Conservation (phyloP, 92 coral and sea anemone genomes). For the Bergia sp. region DNA sequence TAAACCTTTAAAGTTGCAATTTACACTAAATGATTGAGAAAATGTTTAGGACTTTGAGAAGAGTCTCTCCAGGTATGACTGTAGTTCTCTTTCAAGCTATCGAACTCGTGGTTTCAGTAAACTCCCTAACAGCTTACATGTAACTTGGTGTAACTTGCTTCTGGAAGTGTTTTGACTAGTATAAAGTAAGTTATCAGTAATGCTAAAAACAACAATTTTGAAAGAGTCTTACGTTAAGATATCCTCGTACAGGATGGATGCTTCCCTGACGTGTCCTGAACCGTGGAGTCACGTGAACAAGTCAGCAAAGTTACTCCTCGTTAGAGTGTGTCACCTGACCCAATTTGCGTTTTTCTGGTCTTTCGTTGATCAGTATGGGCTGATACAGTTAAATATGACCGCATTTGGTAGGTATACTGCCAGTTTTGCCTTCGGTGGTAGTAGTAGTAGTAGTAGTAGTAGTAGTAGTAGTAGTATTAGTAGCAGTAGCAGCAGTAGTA, state of each 20-base stretch:
- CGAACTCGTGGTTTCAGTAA: neutral
- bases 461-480: too few species aligned
- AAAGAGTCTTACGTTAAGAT: neutral
- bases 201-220: neutral
- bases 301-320: conserved; percentile 69
- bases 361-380: conserved; percentile 68
- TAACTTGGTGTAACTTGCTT: neutral
- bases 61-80: too few species aligned
- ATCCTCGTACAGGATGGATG: conserved; percentile 48
- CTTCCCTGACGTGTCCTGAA: conserved; percentile 84
- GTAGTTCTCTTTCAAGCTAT: too few species aligned
- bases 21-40: too few species aligned
- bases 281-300: conserved; percentile 87
- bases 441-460: too few species aligned
- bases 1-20: too few species aligned
- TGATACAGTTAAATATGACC: conserved; percentile 56
- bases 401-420: neutral
- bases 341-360: conserved; percentile 89
- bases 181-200: neutral
- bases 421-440: neutral
- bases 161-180: neutral
- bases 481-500: too few species aligned
- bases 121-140: neutral
- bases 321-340: conserved; percentile 84
- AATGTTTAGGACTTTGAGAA: too few species aligned